Percentiles rank a stretch among this genome's conserved stretches.
Conservation (phyloP, 2,888 invertebrate genomes). For the Lasioglossum vierecki region DNA sequence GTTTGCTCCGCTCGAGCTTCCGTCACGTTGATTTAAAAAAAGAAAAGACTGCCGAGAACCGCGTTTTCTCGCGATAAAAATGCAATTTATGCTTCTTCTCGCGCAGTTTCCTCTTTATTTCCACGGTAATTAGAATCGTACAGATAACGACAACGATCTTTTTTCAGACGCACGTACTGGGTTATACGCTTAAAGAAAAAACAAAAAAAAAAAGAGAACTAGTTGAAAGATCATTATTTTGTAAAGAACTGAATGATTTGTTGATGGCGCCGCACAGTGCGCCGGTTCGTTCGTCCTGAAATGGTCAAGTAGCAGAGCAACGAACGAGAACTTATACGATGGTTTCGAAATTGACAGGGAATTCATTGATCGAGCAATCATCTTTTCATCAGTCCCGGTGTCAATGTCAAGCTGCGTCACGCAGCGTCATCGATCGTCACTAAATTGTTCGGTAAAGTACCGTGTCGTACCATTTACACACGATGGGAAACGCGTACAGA, state of each 20-base stretch:
- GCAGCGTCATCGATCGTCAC: background rate
- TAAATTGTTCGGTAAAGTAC: background rate
- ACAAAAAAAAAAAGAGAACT: background rate
- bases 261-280: background rate
- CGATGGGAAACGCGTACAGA: background rate
- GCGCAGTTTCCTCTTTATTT: background rate
- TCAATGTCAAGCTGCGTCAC: background rate
- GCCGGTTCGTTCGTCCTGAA: background rate
- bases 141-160: background rate
- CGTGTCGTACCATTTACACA: background rate
- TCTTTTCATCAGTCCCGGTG: background rate
- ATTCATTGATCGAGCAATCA: background rate
- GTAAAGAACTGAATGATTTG: background rate
- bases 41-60: background rate
- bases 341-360: background rate
- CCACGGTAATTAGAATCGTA: background rate
- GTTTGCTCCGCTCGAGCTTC: conserved; percentile 14
- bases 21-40: background rate
- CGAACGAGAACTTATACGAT: background rate
- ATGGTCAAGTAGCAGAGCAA: background rate
- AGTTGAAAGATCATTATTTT: background rate
- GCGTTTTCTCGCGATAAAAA: background rate
- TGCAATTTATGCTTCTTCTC: background rate
- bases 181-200: background rate
- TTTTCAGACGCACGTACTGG: background rate